Conservation (phyloP, 2,888 invertebrate species). For the Leucophora obtusa region DNA sequence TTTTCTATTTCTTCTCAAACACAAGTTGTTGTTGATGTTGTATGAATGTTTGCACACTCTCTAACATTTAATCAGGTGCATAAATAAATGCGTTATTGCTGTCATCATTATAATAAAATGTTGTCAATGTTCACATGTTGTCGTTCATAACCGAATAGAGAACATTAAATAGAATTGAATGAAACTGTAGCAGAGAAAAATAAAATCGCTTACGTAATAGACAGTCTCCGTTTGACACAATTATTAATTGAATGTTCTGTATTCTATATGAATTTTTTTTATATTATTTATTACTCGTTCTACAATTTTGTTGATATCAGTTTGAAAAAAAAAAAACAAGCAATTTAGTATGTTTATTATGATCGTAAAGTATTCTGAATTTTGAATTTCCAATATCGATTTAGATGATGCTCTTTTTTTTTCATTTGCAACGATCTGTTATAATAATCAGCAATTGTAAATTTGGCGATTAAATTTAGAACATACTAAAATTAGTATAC, state of each 20-base stretch:
- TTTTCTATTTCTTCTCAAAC: constrained; percentile 59
- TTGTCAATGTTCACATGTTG: constrained; percentile 21
- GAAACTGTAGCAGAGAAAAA: constrained; percentile 11
- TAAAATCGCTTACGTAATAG: constrained; percentile 52
- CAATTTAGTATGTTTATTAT: background rate
- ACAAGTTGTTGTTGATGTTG: background rate
- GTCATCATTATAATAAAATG: constrained; percentile 49
- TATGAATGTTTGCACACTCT: background rate
- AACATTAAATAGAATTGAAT: constrained; percentile 9
- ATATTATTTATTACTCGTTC: constrained; percentile 7
- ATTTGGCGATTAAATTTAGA: too few relatives aligned
- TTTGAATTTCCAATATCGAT: too few relatives aligned
- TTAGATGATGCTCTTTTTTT: too few relatives aligned
- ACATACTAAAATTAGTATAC: too few relatives aligned
- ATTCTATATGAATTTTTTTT: background rate
- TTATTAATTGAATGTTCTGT: constrained; percentile 54
- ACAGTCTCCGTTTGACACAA: constrained; percentile 55
- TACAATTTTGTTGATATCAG: constrained; percentile 10
- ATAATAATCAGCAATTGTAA: too few relatives aligned
- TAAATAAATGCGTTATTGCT: constrained; percentile 47
- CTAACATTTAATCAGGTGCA: constrained; percentile 63
- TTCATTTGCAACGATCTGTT: too few relatives aligned
- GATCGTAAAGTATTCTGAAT: too few relatives aligned
- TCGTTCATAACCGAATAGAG: background rate
- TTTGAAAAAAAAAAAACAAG: background rate